Base-by-base conservation (phyloP, 2,797 vertebrate genomes). In the Xiphophorus birchmanni region DNA sequence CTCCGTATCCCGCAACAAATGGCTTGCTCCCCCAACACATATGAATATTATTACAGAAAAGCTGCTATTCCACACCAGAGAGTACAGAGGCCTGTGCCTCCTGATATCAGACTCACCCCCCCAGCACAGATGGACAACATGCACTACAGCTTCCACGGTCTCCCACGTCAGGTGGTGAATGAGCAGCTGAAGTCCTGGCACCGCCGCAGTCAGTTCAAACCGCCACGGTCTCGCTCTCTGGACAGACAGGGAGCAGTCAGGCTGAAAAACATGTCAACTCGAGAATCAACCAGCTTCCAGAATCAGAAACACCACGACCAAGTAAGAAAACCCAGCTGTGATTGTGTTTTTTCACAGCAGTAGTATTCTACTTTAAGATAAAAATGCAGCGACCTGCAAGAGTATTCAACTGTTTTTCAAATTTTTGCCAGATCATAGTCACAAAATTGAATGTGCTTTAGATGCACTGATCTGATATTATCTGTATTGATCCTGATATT, bases 151-250 rank as follows among this genome's bases (percentile, higher is more conserved):
- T 69, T 90, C 74, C 89, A 87, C 4, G 91, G 81, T 54, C 92
- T 96, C 54, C 94, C 96, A 32, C 94, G 91, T 23, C 96, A 97
- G 5, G 92, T 94, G 0, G 96, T 98, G 58, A 96, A 94, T 0
- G 96, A 97, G 35, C 96, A 98, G 82, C 95, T 98, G 13, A 96
- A 94, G 83, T 97, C 94, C 0, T 98, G 97, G 97, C 97, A 97
- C n/a, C 91, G 95, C 63, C 96, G 97, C 15, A 97, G 93, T 73
- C 95, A 96, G 73, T 81, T 96, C 69, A 95, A 92, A 47, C 80
- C 88, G 1, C 89, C 96, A 4, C 94, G 96, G 60, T 95, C 97
- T 0, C 96, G 90, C 23, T 98, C 97, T 2, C 95, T 98, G 17
- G 97, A 98, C 90, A 90, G 95, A 48, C 97, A 97, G 76, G 96